Base-by-base conservation (phyloP, 2,888 invertebrate genomes). In the Dryobota labecula region DNA sequence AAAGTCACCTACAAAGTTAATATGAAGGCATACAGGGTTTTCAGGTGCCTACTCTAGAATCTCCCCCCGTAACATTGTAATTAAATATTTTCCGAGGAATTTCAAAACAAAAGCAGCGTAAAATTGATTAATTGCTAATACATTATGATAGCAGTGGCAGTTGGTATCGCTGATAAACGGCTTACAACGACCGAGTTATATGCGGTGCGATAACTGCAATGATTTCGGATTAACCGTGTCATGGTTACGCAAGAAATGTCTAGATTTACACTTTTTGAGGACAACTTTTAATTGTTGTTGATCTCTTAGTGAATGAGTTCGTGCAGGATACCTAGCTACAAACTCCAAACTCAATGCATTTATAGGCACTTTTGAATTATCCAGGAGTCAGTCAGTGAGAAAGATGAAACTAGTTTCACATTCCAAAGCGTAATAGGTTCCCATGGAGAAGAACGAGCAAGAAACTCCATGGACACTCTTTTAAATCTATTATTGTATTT, bases 61-160 rank as follows among this genome's bases (percentile, higher is more conserved):
- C 3, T 30, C 30, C 18, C 20, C 2, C 20, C 0, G 4, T 1
- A 13, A 38, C 6, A 47, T 43, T 51, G 36, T 58, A 41, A 58
- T 60, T 61, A 61, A 61, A 66, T 5, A 57, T 33, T 62, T 69
- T 36, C 27, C 18, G 33, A 67, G 72, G 86, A 86, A 73, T 79
- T 70, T 83, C 82, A 80, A 85, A 86, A 73, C 60, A 66, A 60
- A 77, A 73, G 61, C 58, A 72, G 73, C 65, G 75, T 67, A 80
- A 83, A 86, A 87, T 89, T 90, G 87, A 89, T 90, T 90, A 89
- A 90, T 89, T 89, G 83, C 81, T 88, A 88, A 90, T 90, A 87
- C 85, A 90, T 90, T 86, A 90, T 86, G 91, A 90, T 90, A 87
- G 67, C 9, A 71, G 38, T 83, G 90, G 87, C 90, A 89, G 84